Evolutionary conservation across 2,888 invertebrate species (phyloP).

Genomic region (Dasysyrphus tricinctus): DNA sequence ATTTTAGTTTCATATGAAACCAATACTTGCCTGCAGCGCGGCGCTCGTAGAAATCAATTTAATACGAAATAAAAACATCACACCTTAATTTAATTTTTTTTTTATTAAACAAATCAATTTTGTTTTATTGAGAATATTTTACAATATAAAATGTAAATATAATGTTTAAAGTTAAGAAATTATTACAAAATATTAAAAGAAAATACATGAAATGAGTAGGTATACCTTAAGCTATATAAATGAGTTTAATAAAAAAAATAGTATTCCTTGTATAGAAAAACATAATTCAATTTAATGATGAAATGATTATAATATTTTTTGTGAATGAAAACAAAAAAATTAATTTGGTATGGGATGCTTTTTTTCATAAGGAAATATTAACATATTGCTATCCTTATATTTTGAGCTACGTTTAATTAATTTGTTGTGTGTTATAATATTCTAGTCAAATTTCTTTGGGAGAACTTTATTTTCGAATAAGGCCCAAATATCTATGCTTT

Average conservation of each 20-base stretch:
- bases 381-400: constrained; percentile 36
- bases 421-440: constrained; percentile 11
- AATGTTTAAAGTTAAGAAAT: constrained; percentile 63
- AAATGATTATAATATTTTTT: not conserved
- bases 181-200: constrained; percentile 47
- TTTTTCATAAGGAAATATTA: constrained; percentile 55
- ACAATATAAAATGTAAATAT: constrained; percentile 70
- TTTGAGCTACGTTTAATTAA: constrained; percentile 42
- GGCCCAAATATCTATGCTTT: constrained; percentile 36
- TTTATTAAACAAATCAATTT: constrained; percentile 71
- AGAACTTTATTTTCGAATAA: constrained; percentile 36
- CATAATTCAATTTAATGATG: constrained; percentile 36
- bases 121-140: constrained; percentile 69
- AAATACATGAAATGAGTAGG: constrained; percentile 50
- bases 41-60: too few relatives aligned
- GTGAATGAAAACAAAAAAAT: constrained; percentile 27
- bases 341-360: constrained; percentile 44
- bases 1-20: too few relatives aligned
- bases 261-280: constrained; percentile 31
- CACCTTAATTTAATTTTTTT: constrained; percentile 48
- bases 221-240: constrained; percentile 31
- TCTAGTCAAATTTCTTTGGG: constrained; percentile 31
- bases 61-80: constrained; percentile 38
- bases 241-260: constrained; percentile 30
- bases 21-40: too few relatives aligned